These are phyloP conservation scores for Erebia palarica DNA, from an alignment of 2,888 invertebrate genomes.

Conservation along the genomic window DNA sequence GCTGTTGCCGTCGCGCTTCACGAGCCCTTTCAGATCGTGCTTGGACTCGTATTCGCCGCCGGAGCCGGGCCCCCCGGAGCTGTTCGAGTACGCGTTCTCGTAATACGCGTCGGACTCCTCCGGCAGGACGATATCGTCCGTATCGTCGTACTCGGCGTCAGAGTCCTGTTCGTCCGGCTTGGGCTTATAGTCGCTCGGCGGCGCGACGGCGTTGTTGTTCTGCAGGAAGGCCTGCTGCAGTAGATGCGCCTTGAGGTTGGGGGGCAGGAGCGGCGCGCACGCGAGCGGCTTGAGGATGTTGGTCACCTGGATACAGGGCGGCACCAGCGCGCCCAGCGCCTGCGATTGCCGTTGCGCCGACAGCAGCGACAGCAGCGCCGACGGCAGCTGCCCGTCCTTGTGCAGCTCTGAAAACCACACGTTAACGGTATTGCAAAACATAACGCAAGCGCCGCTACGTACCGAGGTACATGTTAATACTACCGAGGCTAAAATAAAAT, in stretches of 20 bases:
- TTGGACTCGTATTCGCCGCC: constrained; percentile 50
- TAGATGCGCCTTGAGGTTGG: constrained; percentile 63
- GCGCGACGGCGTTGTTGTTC: constrained; percentile 58
- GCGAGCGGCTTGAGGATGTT: constrained; percentile 47
- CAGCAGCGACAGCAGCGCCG: constrained; percentile 76
- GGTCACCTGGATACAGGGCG: constrained; percentile 59
- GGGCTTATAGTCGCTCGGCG: constrained; percentile 51
- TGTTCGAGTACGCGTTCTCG: constrained; percentile 46
- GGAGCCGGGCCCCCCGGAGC: constrained; percentile 29
- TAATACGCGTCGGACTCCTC: constrained; percentile 67
- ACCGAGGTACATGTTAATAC: constrained; percentile 78
- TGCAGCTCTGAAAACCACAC: constrained; percentile 74
- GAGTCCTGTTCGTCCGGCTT: constrained; percentile 79
- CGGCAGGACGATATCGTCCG: constrained; percentile 78
- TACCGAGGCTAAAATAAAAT: constrained; percentile 80
- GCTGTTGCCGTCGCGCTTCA: constrained; percentile 58
- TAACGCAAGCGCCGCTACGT: constrained; percentile 72
- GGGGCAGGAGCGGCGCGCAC: constrained; percentile 45
- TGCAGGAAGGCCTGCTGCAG: constrained; percentile 70
- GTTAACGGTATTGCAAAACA: constrained; percentile 76
- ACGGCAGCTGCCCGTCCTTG: constrained; percentile 70
- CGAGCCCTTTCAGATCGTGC: constrained; percentile 62
- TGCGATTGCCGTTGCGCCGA: constrained; percentile 59
- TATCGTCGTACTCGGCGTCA: constrained; percentile 76
- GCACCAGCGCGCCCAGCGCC: constrained; percentile 57